Evolutionary conservation across 2,888 invertebrate genomes (phyloP).

Genomic region (Drosophila percnosoma): DNA sequence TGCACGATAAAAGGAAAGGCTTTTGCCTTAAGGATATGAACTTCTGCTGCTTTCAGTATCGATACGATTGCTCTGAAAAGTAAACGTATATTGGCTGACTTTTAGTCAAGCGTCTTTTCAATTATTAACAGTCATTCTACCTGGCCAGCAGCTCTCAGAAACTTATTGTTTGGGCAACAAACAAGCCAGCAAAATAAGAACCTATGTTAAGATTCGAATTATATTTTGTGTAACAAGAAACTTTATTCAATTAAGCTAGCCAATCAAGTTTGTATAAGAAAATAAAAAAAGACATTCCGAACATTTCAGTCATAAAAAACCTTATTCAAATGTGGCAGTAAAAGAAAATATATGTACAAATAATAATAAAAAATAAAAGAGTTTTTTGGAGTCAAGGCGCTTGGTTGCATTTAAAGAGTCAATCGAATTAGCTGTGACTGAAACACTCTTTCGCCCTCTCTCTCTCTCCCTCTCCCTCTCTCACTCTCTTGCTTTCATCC

Average conservation of each 20-base stretch:
- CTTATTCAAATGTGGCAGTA: conserved; percentile 10
- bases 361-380: conserved; percentile 21
- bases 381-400: conserved; percentile 17
- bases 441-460: background rate
- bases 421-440: conserved; percentile 44
- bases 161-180: background rate
- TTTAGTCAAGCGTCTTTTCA: background rate
- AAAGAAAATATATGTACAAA: conserved; percentile 23
- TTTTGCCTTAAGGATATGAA: background rate
- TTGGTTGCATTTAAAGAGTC: conserved; percentile 44
- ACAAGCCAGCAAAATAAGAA: background rate
- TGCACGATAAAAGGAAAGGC: background rate
- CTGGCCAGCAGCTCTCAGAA: background rate
- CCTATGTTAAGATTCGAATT: conserved; percentile 8
- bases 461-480: background rate
- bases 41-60: background rate
- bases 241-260: conserved; percentile 36
- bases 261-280: conserved; percentile 17
- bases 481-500: background rate
- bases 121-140: background rate
- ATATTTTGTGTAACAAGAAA: conserved; percentile 16
- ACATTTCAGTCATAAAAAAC: conserved; percentile 24
- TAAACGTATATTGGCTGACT: background rate
- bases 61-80: background rate
- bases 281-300: conserved; percentile 4